These are phyloP conservation scores for Ianthella basta DNA, from an alignment of 37 sponge, comb jelly and placozoan genomes.

Conservation along the genomic window DNA sequence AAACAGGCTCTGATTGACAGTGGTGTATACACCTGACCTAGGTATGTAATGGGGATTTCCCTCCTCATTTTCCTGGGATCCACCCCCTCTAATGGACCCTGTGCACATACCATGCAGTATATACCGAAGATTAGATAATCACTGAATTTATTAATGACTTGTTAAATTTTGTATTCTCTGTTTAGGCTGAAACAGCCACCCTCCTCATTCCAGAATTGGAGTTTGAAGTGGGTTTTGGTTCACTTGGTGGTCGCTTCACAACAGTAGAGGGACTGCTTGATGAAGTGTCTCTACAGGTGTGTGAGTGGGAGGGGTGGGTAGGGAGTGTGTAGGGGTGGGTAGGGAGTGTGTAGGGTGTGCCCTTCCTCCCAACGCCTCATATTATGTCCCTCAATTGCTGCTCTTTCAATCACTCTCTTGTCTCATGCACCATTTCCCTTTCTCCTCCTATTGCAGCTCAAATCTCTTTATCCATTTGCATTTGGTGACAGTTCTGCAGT, in stretches of 20 bases:
- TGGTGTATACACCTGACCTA: too few species aligned
- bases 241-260: slow-evolving; percentile 90
- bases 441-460: slow-evolving; percentile 30
- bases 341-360: background rate
- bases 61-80: too few species aligned
- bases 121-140: too few species aligned
- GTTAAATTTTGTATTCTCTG: background rate
- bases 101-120: too few species aligned
- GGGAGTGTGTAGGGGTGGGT: too few species aligned
- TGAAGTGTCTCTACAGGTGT: slow-evolving; percentile 69
- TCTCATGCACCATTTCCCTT: too few species aligned
- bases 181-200: slow-evolving; percentile 81
- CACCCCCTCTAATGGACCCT: too few species aligned
- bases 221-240: slow-evolving; percentile 67
- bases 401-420: too few species aligned
- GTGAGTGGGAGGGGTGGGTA: background rate
- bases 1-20: too few species aligned
- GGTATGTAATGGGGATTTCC: too few species aligned
- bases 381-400: too few species aligned
- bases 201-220: slow-evolving; percentile 82
- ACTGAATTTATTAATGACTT: too few species aligned
- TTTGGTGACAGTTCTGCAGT: slow-evolving; percentile 73
- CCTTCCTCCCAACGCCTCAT: background rate
- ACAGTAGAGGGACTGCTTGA: slow-evolving; percentile 91
- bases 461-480: slow-evolving; percentile 53